phyloP scores from a whole-genome alignment of 1,140 invertebrate species.

The Euura saliciscinereae region DNA sequence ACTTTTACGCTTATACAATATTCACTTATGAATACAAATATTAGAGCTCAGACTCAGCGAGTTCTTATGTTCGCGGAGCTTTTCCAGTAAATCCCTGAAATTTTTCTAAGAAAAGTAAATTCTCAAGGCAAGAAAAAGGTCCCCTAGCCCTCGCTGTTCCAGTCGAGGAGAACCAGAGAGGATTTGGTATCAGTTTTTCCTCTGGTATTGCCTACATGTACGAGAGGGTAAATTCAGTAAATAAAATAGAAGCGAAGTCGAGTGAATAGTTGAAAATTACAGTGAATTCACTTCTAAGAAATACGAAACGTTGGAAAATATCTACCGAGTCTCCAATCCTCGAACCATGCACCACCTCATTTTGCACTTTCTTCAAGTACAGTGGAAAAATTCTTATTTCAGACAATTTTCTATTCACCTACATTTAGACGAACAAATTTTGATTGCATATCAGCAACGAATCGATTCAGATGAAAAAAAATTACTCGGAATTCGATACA shows the following conservation, averaged over 20 bases:
- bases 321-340: background rate
- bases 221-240: background rate
- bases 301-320: background rate
- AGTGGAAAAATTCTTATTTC: background rate
- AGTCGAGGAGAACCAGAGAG: background rate
- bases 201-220: too few species aligned
- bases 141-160: background rate
- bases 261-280: slow-evolving; percentile 40
- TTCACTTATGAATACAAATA: background rate
- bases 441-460: too few species aligned
- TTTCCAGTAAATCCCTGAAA: too few species aligned
- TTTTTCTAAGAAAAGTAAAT: too few species aligned
- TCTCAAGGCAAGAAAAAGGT: background rate
- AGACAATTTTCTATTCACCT: background rate
- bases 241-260: slow-evolving; percentile 19
- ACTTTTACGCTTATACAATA: slow-evolving; percentile 1
- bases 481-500: background rate
- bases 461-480: background rate
- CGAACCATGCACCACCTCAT: background rate
- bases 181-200: too few species aligned
- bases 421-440: too few species aligned
- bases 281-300: slow-evolving; percentile 19
- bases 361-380: background rate
- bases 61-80: background rate
- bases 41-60: background rate